These are phyloP conservation scores for Nemotelus pantherinus DNA, from an alignment of 2,888 invertebrate genomes.

Conservation along the genomic window DNA sequence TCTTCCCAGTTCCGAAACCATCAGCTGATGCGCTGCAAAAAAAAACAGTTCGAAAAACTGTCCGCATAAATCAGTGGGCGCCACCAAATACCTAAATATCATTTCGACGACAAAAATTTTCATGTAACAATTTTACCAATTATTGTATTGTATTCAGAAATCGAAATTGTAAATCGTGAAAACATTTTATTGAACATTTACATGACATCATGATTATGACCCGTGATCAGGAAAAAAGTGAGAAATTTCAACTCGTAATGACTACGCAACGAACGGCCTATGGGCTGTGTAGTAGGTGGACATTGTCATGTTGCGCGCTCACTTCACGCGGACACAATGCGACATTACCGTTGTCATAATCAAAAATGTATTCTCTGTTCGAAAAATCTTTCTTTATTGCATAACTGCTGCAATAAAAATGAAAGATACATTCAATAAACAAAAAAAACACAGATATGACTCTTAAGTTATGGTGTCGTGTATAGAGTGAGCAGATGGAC, in stretches of 20 bases:
- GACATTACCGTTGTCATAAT: neutral
- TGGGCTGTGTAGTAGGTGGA: neutral
- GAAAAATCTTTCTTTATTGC: neutral
- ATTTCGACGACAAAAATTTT: neutral
- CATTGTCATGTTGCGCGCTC: neutral
- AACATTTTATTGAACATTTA: constrained; percentile 6
- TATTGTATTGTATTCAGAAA: constrained; percentile 11
- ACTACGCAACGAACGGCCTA: too few species aligned
- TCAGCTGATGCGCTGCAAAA: neutral
- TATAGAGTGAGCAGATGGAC: too few species aligned
- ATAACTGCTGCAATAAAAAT: neutral
- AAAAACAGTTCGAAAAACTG: too few species aligned
- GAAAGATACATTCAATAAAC: neutral
- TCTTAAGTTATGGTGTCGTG: too few species aligned
- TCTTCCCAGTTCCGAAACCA: neutral
- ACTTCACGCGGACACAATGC: neutral
- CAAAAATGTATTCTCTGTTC: neutral
- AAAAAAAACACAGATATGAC: too few species aligned
- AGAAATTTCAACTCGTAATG: too few species aligned
- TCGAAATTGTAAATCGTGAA: constrained; percentile 30
- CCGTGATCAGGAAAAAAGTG: too few species aligned
- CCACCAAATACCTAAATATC: too few species aligned
- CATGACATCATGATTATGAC: constrained; percentile 11
- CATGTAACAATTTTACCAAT: neutral
- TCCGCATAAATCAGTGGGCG: too few species aligned